Percentiles rank a stretch among this genome's conserved stretches.
phyloP scores from a whole-genome alignment of 2,888 invertebrate species.

The Tenthredo notha region DNA sequence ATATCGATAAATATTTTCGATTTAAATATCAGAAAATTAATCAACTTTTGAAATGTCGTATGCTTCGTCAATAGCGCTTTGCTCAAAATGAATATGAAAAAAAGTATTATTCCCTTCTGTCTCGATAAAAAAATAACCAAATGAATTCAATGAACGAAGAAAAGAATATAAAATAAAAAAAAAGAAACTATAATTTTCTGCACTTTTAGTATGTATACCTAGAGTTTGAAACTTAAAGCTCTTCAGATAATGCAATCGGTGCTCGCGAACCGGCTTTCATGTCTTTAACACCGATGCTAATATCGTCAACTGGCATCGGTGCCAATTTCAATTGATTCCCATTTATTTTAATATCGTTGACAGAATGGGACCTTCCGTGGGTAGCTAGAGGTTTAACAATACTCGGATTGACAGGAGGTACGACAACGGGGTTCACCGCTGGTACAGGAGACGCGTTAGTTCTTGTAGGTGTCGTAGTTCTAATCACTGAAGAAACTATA shows the following conservation, averaged over 20 bases:
- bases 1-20: not conserved
- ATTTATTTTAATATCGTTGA: slow-evolving; percentile 87
- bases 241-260: slow-evolving; percentile 75
- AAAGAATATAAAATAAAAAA: not conserved
- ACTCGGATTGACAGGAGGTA: slow-evolving; percentile 70
- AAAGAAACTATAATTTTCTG: not conserved
- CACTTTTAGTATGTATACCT: not conserved
- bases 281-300: slow-evolving; percentile 78
- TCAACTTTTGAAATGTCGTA: not conserved
- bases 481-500: slow-evolving; percentile 59
- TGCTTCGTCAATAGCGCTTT: not conserved
- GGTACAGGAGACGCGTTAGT: slow-evolving; percentile 56
- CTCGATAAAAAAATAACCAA: not conserved
- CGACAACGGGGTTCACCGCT: slow-evolving; percentile 56
- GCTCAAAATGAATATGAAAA: not conserved
- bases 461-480: slow-evolving; percentile 78
- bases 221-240: slow-evolving; percentile 67
- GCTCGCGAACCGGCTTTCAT: slow-evolving; percentile 75
- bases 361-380: slow-evolving; percentile 86
- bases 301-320: slow-evolving; percentile 84
- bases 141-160: not conserved
- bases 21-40: not conserved
- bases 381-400: slow-evolving; percentile 80
- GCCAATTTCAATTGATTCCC: slow-evolving; percentile 87
- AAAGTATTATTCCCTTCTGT: not conserved